These are phyloP conservation scores for Pica pica DNA, from an alignment of 2,113 vertebrate genomes.

Conservation along the genomic window DNA sequence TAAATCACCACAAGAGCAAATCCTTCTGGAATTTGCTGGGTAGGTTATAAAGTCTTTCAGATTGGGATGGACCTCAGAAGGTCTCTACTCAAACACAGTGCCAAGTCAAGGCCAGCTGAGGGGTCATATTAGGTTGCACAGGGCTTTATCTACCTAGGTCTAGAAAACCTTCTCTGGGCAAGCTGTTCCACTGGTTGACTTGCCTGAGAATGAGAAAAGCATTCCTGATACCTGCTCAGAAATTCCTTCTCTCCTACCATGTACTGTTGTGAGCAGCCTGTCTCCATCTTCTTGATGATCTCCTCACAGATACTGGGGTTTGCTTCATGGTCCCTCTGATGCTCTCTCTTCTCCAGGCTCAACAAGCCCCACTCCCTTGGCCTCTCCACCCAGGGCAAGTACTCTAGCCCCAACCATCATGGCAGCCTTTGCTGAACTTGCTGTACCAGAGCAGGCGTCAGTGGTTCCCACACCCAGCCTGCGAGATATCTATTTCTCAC, in stretches of 20 bases:
- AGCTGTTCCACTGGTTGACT: not conserved
- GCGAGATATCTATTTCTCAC: not conserved
- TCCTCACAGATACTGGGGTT: not conserved
- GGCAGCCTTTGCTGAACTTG: not conserved
- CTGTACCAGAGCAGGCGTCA: accelerated
- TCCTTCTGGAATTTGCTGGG: not conserved
- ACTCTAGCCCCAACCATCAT: not conserved
- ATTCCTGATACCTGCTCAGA: not conserved
- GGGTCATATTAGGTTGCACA: not conserved
- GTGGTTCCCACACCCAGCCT: not conserved
- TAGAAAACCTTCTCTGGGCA: not conserved
- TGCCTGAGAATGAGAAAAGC: not conserved
- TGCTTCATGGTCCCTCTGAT: not conserved
- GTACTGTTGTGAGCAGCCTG: not conserved
- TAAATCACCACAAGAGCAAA: not conserved
- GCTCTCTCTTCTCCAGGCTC: not conserved
- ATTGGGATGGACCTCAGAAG: not conserved
- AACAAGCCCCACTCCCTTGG: not conserved
- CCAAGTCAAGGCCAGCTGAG: not conserved
- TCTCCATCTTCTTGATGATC: not conserved
- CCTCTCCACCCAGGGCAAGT: not conserved
- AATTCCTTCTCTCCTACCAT: not conserved
- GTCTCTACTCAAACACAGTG: not conserved
- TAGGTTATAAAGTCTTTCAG: not conserved
- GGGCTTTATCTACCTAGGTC: not conserved